Evolutionary conservation across 2,888 invertebrate species (phyloP).

Genomic region (Dinocampus coccinellae): DNA sequence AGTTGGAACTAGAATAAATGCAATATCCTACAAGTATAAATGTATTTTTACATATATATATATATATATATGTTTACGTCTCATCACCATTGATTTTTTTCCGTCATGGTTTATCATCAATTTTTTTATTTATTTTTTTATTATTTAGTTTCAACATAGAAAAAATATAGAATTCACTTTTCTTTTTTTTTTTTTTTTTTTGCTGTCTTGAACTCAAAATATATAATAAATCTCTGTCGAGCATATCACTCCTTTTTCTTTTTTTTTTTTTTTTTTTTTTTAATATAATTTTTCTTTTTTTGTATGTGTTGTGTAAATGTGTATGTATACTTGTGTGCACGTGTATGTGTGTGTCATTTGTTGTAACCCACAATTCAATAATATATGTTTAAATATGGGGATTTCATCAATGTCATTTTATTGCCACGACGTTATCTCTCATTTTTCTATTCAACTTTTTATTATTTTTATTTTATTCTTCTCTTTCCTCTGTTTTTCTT

Average conservation of each 20-base stretch:
- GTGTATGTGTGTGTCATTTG: neutral
- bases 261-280: conserved; percentile 27
- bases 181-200: no score
- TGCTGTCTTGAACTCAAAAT: conserved; percentile 62
- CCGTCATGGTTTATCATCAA: conserved; percentile 16
- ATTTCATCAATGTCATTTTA: conserved; percentile 2
- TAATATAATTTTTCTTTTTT: conserved; percentile 34
- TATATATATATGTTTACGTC: conserved; percentile 46
- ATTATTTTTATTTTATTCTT: neutral
- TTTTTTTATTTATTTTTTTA: conserved; percentile 49
- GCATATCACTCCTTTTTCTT: conserved; percentile 13
- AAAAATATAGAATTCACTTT: conserved; percentile 68
- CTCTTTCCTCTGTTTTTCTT: neutral
- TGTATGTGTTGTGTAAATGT: conserved; percentile 27
- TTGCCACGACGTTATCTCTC: neutral
- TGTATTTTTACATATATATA: conserved; percentile 9
- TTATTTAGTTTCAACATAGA: conserved; percentile 67
- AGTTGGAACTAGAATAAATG: neutral
- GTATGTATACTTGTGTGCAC: neutral
- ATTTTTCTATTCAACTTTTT: neutral
- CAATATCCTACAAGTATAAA: conserved; percentile 1
- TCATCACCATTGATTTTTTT: conserved; percentile 48
- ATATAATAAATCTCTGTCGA: conserved; percentile 61
- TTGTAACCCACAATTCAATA: neutral
- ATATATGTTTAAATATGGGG: conserved; percentile 9